Percentiles rank a stretch among this genome's conserved stretches.
Conservation (phyloP, 1,140 invertebrate species). For the Drosophila sp. region DNA sequence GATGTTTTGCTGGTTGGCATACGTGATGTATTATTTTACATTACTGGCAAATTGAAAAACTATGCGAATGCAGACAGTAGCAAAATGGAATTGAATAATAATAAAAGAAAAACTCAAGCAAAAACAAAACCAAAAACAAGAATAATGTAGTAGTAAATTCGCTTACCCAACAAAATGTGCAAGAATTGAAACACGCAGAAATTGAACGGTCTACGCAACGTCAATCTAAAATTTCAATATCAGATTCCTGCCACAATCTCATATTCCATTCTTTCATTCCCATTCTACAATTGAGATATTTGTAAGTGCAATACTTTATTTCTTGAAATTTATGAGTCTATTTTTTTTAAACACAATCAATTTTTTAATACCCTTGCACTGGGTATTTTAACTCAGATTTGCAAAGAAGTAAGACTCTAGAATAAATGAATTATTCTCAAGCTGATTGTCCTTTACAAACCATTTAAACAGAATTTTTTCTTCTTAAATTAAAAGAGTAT, state of each 20-base stretch:
- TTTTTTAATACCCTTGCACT: background rate
- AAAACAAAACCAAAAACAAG: conserved; percentile 30
- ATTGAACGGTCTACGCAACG: conserved; percentile 37
- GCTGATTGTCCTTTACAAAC: too few relatives aligned
- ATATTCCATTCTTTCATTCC: background rate
- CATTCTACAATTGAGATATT: conserved; percentile 29
- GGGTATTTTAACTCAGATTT: background rate
- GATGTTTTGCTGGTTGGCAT: conserved; percentile 29
- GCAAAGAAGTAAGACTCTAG: too few relatives aligned
- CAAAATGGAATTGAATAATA: conserved; percentile 36
- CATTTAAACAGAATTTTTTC: too few relatives aligned
- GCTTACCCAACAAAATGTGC: conserved; percentile 40
- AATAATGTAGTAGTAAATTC: conserved; percentile 30
- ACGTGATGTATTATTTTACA: conserved; percentile 73
- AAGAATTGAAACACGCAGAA: conserved; percentile 21
- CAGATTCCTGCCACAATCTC: background rate
- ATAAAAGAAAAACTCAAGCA: conserved; percentile 20
- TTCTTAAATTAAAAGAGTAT: too few relatives aligned
- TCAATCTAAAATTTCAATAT: conserved; percentile 13
- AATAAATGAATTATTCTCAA: too few relatives aligned
- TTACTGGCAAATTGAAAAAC: conserved; percentile 72
- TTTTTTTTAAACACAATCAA: background rate
- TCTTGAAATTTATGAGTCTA: conserved; percentile 19
- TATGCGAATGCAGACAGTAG: conserved; percentile 33
- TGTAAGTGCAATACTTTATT: conserved; percentile 53